Base-by-base conservation (phyloP, 2,888 invertebrate species). In the Notodonta dromedarius region DNA sequence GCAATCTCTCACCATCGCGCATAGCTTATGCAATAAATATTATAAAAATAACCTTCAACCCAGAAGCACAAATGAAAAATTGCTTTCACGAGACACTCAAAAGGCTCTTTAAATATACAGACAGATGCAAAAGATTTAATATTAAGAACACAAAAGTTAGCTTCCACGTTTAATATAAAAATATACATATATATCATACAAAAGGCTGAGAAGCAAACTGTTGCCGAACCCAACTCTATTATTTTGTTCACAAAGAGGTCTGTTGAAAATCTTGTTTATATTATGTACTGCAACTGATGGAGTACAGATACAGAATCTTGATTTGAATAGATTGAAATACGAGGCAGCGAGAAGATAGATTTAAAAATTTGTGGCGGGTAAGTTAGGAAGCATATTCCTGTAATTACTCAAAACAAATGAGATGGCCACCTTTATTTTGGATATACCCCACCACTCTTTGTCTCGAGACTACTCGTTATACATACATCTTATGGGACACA, bases 231-330 rank as follows among this genome's bases (percentile, higher is more conserved):
- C 80, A 83, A 84, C 81, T 80, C 77, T 81, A 83, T 86, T 88
- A 86, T 52, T 87, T 82, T 83, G 75, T 76, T 67, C 60, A 83
- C 79, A 85, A 86, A 85, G 78, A 75, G 65, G 67, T 88, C 86
- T 85, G 83, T 78, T 79, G 85, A 81, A 87, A 85, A 85, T 84
- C 84, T 87, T 89, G 86, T 88, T 88, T 88, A 84, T 80, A 82
- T 85, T 86, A 83, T 65, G 77, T 73, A 81, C 80, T 88, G 89
- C 87, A 85, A 78, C 78, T 86, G 86, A 87, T 84, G 85, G 80
- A 64, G 71, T 66, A 71, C 72, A 74, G 79, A 73, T 83, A 72
- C 74, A 79, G 78, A 81, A 83, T 83, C 80, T 79, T 70, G 13
- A 0, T 75, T 71, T 52, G 65, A 65, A 57, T 55, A 58, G 59